Conservation (phyloP, 2,113 vertebrate genomes). For the cat (Felis catus) region DNA sequence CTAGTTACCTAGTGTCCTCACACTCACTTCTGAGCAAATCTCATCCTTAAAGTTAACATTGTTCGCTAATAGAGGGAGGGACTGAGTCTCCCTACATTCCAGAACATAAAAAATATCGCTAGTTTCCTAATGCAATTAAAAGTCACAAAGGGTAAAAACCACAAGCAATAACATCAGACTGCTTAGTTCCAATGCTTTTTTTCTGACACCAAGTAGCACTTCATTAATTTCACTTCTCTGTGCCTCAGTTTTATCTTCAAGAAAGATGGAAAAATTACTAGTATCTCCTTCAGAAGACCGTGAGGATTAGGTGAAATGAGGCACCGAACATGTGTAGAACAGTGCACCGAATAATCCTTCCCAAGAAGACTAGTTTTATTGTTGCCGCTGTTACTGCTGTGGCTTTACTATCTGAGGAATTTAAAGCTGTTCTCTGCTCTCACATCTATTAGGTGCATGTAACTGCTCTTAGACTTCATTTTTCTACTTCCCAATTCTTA, state of each 20-base stretch:
- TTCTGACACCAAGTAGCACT: background rate
- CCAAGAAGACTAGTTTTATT: background rate
- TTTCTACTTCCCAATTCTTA: background rate
- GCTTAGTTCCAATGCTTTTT: background rate
- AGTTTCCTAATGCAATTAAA: background rate
- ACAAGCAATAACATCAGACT: background rate
- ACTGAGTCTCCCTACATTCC: background rate
- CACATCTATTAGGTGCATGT: background rate
- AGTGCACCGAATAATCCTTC: background rate
- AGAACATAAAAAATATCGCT: background rate
- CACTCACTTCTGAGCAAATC: background rate
- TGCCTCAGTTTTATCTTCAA: background rate
- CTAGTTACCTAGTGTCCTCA: background rate
- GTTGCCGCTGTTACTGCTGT: background rate
- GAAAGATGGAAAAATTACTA: background rate
- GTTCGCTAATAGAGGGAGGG: background rate
- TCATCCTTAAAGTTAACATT: background rate
- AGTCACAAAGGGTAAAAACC: background rate
- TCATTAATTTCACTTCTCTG: background rate
- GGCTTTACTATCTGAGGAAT: background rate
- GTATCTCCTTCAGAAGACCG: accelerated
- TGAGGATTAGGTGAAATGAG: background rate
- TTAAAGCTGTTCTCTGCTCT: background rate
- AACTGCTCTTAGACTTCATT: background rate
- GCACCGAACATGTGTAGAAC: background rate